These are phyloP conservation scores for Siphamia tubifer DNA, from an alignment of 2,113 vertebrate genomes.

Conservation along the genomic window DNA sequence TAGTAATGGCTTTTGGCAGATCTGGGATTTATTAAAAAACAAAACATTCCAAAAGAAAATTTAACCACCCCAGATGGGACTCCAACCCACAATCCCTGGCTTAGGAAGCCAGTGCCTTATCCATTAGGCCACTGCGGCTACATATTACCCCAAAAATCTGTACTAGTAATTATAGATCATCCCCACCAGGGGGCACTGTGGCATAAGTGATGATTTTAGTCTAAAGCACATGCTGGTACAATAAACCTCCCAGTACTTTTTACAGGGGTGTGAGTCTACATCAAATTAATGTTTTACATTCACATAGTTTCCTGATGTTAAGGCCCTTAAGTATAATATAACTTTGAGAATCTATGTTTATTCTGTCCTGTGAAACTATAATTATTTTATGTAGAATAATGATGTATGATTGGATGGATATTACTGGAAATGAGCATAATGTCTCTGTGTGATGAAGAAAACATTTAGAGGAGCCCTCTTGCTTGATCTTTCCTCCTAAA, in stretches of 20 bases:
- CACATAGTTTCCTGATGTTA: background rate
- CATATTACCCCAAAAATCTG: fast-evolving
- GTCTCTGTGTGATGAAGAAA: background rate
- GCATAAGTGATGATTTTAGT: background rate
- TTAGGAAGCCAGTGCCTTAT: conserved; percentile 75
- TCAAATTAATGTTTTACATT: conserved; percentile 21
- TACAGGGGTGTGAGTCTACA: conserved; percentile 14
- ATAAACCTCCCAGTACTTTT: conserved; percentile 11
- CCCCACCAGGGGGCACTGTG: conserved; percentile 65
- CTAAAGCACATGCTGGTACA: background rate
- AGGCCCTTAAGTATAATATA: background rate
- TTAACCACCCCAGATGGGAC: conserved; percentile 60
- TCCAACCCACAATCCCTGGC: conserved; percentile 62
- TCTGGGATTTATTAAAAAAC: no score
- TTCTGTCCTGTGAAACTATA: background rate
- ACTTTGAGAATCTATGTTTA: no score
- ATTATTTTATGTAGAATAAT: background rate
- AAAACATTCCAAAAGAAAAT: no score
- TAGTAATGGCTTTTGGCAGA: no score
- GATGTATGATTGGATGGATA: no score
- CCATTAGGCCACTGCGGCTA: conserved; percentile 78
- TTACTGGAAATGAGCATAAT: background rate
- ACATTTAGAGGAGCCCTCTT: background rate
- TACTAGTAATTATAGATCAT: background rate
- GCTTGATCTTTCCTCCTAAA: background rate